These are phyloP conservation scores for Andrena hattorfiana DNA, from an alignment of 2,888 invertebrate genomes.

Conservation along the genomic window DNA sequence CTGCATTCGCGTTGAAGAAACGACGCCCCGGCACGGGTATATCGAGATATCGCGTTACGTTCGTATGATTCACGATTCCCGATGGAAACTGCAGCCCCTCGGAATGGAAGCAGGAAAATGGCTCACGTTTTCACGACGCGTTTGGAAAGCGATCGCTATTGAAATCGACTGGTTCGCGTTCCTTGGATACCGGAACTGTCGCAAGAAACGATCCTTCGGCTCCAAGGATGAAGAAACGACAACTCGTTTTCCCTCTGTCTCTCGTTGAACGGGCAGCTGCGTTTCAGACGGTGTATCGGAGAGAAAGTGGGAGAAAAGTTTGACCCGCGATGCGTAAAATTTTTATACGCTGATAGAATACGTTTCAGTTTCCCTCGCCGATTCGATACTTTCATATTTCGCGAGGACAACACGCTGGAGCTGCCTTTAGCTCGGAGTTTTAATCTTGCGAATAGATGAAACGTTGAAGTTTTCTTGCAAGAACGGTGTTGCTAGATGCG, in stretches of 20 bases:
- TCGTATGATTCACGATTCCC: conserved; percentile 33
- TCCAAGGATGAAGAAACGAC: conserved; percentile 23
- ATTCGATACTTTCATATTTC: not conserved
- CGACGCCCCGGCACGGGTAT: conserved; percentile 22
- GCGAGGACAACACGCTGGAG: not conserved
- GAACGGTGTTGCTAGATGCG: too few relatives aligned
- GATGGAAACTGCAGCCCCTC: not conserved
- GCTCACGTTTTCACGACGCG: conserved; percentile 6
- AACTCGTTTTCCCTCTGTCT: not conserved
- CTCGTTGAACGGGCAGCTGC: conserved; percentile 3
- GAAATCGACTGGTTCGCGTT: conserved; percentile 49
- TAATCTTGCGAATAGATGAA: too few relatives aligned
- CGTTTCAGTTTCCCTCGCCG: not conserved
- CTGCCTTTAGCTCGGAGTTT: not conserved
- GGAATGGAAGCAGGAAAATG: conserved; percentile 3
- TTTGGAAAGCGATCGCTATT: conserved; percentile 48
- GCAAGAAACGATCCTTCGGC: conserved; percentile 47
- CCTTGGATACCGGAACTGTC: conserved; percentile 53
- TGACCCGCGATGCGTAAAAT: conserved; percentile 49
- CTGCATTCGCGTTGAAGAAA: conserved; percentile 37
- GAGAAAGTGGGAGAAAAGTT: conserved; percentile 53
- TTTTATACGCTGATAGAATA: conserved; percentile 29
- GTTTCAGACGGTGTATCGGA: conserved; percentile 10
- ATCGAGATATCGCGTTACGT: conserved; percentile 17
- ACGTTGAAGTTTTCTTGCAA: too few relatives aligned